Base-by-base conservation (phyloP, 1,140 invertebrate species). In the Apolygus lucorum region DNA sequence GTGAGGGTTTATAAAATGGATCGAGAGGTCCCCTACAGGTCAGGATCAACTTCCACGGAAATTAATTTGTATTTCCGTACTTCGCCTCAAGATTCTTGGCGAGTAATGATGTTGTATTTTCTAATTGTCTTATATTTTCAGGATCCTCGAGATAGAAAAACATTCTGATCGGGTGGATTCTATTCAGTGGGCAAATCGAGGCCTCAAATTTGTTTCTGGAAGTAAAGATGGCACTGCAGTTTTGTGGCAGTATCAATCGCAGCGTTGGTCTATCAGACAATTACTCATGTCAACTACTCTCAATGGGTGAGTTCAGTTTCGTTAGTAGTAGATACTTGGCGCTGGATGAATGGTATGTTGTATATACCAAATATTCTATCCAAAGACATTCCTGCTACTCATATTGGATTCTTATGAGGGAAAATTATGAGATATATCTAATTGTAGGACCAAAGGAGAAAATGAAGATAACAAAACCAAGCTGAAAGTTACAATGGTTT, bases 151-250 rank as follows among this genome's bases (percentile, higher is more conserved):
- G 81, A 86, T 90, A 0, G 92, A 97, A 75, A 88, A 89, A 1
- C 96, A 99, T 79, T 84, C 85, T 0, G 96, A 99, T 79, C 87
- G 92, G 24, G 96, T 99, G 1, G 97, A 99, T 80, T 96, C 92
- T 67, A 90, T 99, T 70, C 90, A 94, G 72, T 99, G 97, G 91
- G 90, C 93, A 63, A 91, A 98, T 78, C 80, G 80, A 28, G 89
- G 90, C 0, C 78, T 93, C 71, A 81, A 84, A 76, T 98, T 99
- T 81, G 87, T 98, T 59, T 98, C 93, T 52, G 97, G 97, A 14
- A 94, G 92, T 73, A 96, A 96, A 81, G 97, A 99, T 83, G 97
- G 97, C 8, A 93, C 90, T 1, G 96, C 95, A 0, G 87, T 92
- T 73, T 87, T 99, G 67, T 99, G 97, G 96, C 84, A 87, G 70